Evolutionary conservation across 2,888 invertebrate genomes (phyloP).

Genomic region (Mimumesa dahlbomi): DNA sequence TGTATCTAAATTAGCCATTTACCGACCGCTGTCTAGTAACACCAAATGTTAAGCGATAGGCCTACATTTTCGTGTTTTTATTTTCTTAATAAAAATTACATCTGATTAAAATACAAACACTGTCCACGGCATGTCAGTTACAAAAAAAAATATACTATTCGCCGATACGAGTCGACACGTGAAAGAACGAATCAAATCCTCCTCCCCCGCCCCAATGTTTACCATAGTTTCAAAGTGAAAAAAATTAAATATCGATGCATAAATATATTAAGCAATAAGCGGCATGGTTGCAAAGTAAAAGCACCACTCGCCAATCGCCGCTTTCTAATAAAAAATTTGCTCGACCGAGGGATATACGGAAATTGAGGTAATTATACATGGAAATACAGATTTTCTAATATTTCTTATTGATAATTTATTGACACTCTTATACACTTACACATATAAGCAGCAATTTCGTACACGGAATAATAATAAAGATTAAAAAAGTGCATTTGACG

Average conservation of each 20-base stretch:
- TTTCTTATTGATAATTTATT: constrained; percentile 63
- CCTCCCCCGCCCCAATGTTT: too few relatives aligned
- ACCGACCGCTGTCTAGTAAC: constrained; percentile 19
- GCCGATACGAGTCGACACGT: constrained; percentile 60
- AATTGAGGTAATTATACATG: constrained; percentile 50
- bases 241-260: constrained; percentile 34
- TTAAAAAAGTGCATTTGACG: constrained; percentile 64
- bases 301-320: constrained; percentile 48
- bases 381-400: constrained; percentile 61
- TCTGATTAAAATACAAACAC: too few relatives aligned
- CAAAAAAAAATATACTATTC: constrained; percentile 27
- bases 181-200: constrained; percentile 30
- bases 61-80: constrained; percentile 67
- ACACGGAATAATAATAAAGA: constrained; percentile 47
- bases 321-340: constrained; percentile 43
- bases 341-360: constrained; percentile 34
- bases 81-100: constrained; percentile 60
- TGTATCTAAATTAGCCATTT: constrained; percentile 30
- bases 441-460: constrained; percentile 64
- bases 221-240: constrained; percentile 18
- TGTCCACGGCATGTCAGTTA: constrained; percentile 10
- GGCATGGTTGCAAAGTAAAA: constrained; percentile 46
- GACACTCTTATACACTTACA: constrained; percentile 59
- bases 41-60: constrained; percentile 50
- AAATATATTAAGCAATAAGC: constrained; percentile 49